A percentile compares a stretch with the other conserved stretches of the same genome.
Evolutionary conservation across 2,113 vertebrate species (phyloP).

Genomic region (Oxyruncus cristatus): DNA sequence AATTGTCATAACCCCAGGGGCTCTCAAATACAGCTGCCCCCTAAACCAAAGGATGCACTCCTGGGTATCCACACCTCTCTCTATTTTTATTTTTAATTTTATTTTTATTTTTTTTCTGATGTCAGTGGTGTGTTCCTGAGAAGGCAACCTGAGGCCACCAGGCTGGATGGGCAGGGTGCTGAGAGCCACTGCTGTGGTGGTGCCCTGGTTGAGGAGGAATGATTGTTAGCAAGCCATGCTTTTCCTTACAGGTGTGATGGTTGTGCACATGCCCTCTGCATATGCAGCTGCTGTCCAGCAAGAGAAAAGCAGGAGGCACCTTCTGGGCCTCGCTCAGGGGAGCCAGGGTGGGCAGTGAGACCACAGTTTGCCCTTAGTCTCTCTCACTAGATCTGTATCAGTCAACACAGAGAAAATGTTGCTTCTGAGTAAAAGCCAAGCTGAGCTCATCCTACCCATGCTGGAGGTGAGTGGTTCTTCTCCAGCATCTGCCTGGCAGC

Average conservation of each 20-base stretch:
- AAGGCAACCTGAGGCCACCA: neutral
- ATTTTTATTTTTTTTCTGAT: neutral
- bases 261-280: neutral
- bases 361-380: rapidly evolving
- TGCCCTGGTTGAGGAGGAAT: neutral
- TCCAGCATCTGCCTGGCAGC: neutral
- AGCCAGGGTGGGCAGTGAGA: neutral
- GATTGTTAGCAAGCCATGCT: rapidly evolving
- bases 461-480: neutral
- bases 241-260: neutral
- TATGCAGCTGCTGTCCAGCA: neutral
- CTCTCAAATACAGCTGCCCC: neutral
- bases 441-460: neutral
- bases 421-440: neutral
- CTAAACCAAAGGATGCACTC: neutral
- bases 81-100: neutral
- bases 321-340: rapidly evolving
- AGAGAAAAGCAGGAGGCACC: neutral
- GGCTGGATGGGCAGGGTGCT: neutral
- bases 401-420: neutral
- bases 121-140: neutral
- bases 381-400: neutral
- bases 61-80: neutral
- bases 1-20: neutral
- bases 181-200: neutral